Evolutionary conservation across 2,888 invertebrate species (phyloP), one percentile per base, ranked within the genome.

Genomic region (Drosophila neutralis): DNA sequence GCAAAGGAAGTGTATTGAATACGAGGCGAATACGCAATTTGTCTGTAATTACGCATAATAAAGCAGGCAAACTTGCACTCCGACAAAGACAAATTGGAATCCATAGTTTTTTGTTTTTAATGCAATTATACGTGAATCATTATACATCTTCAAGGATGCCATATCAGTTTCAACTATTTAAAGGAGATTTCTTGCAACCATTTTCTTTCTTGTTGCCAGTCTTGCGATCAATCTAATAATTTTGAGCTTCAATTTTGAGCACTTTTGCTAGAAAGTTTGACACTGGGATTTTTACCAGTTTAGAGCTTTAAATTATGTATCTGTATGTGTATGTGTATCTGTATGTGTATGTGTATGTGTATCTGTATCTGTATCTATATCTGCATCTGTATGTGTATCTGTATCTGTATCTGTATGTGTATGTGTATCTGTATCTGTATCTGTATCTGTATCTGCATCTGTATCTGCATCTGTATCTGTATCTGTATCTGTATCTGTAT

Each of bases 21-120:
- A 29, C 15, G 10, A 6, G 21, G 5, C 60, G 52, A 29, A 38
- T 52, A 29, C 35, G 36, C 36, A 60, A 60, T 60, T 51, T 36
- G 2, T 10, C 36, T 18, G 7, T n/a, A 35, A 29, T 29, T 27
- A 24, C 21, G n/a, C 27, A 31, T 51, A 51, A 29, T 18, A n/a
- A 27, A 29, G 29, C 31, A 33, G 52, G 4, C 36, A 18, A 3
- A 11, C 10, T 10, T 29, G 10, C 24, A 11, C 11, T 24, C 15
- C 8, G 38, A 8, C 6, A 53, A 53, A 11, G 11, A 36, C 24
- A 27, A 36, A 36, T 36, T 35, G 35, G 4, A 21, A 10, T 53
- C 7, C 6, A 21, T 0, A 45, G 21, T 21, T 7, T 40, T 45
- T 18, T 29, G 7, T 29, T 2, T 31, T 8, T 3, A 52, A 36